Base-by-base conservation (phyloP, 2,113 vertebrate genomes). In the Rafetus swinhoei region DNA sequence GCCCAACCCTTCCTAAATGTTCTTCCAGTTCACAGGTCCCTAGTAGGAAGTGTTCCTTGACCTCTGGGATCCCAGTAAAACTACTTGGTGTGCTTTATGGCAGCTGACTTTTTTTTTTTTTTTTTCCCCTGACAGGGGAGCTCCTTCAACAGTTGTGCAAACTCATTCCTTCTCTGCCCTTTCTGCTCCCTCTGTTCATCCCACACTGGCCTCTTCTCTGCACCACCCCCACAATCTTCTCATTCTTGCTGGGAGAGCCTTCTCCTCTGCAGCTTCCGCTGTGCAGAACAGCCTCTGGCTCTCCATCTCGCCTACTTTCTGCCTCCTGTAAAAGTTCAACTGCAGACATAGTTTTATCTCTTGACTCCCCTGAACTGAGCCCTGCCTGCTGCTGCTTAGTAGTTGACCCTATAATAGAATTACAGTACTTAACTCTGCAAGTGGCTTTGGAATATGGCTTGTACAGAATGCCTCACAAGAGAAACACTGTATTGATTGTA, bases 181-280 rank as follows among this genome's bases (percentile, higher is more conserved):
- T 50, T 22, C 74, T 16, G 27, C 24, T 27, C 15, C 24, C 35
- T 87, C 39, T 45, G 19, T 50, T 50, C 22, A 77, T 27, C 21
- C 35, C n/a, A 35, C 65, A 72, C 65, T 50, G 45, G 9, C 24
- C 74, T 50, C 18, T 18, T 72, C 45, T 7, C 74, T 45, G 39
- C 3, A 27, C 39, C 39, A 14, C 4, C 45, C 45, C 39, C 74
- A 27, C 74, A 77, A 50, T 77, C 22, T 77, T 77, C 74, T 50
- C 22, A 25, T 22, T 27, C 39, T 2, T 86, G n/a, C 2, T 57
- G 1, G 1, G 2, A 56, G 54, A 79, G 14, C 2, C 52, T 84
- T 89, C 6, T 7, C 6, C 52, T n/a, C 4, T 1, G 19, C 0
- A 0, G 1, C 0, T 50, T 27, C 79, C 79, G 74, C 32, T 16